Base-by-base conservation (phyloP, 2,797 vertebrate species). In the Thaleichthys pacificus region DNA sequence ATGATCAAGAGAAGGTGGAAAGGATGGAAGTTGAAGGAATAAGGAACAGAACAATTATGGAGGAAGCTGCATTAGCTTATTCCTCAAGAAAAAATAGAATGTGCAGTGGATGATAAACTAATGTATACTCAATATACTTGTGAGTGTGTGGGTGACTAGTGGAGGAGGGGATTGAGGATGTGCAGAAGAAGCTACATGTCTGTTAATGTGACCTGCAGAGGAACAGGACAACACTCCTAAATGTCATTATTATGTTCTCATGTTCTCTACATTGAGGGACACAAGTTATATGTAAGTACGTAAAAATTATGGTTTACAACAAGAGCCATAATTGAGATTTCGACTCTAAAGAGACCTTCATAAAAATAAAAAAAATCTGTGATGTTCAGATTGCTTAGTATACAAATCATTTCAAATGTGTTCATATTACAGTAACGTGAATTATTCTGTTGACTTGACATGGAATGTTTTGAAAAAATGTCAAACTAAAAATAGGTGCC, bases 401-500 rank as follows among this genome's bases (percentile, higher is more conserved):
- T 67, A 68, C 42, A 69, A 80, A 81, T 73, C 77, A 84, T 89
- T 85, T 85, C 63, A 61, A 80, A 84, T n/a, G 4, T 76, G 80
- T 77, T 82, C 79, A 86, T 75, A 84, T 82, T 63, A 30, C 28
- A 5, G 26, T 28, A 71, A 21, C 19, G 75, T 84, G 83, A 79
- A 66, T 24, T 66, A 61, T 74, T 78, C 69, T 79, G 72, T 70
- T 28, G 42, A 67, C 30, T 70, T 75, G 63, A 30, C 30, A 58
- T 81, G 42, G 80, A 88, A 85, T 87, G 84, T 89, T 82, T 85
- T 77, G 78, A 7, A 47, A 56, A 78, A 76, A 82, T 80, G 30
- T 51, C 77, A 73, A 82, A 89, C 88, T 86, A 87, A 89, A 73
- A 82, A 74, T 21, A 88, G 84, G 87, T 90, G 88, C 86, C 84